Conservation (phyloP, 2,797 vertebrate species). For the Gila robusta region DNA sequence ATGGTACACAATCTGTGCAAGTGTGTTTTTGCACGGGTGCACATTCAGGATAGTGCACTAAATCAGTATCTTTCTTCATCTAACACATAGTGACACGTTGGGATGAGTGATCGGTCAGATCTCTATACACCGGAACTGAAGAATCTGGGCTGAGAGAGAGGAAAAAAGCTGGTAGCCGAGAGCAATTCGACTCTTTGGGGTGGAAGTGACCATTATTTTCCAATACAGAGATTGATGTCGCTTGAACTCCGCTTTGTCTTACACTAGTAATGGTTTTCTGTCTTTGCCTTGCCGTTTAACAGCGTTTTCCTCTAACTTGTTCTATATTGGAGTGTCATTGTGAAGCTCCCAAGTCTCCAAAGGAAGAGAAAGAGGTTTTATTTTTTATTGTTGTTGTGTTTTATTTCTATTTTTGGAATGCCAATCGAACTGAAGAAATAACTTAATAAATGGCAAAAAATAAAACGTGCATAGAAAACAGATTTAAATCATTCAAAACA, state of each 20-base stretch:
- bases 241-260: conserved; percentile 64
- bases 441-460: neutral
- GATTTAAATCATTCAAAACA: neutral
- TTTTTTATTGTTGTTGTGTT: neutral
- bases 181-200: conserved; percentile 66
- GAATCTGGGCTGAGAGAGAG: conserved; percentile 34
- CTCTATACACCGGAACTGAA: conserved; percentile 67
- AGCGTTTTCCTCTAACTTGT: conserved; percentile 62
- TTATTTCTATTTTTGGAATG: neutral
- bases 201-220: conserved; percentile 76
- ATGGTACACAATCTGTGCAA: conserved; percentile 27
- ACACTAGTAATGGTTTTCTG: conserved; percentile 60
- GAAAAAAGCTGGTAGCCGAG: conserved; percentile 65
- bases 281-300: conserved; percentile 58
- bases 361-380: neutral
- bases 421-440: neutral
- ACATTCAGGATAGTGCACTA: conserved; percentile 6
- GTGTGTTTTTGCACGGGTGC: neutral
- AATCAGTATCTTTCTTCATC: conserved; percentile 26
- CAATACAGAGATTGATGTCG: conserved; percentile 73
- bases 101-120: conserved; percentile 69
- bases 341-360: neutral
- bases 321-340: conserved; percentile 49
- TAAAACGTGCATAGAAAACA: neutral
- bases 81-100: conserved; percentile 41